phyloP scores from a whole-genome alignment of 2,888 invertebrate genomes.

The Cephus pygmeus region DNA sequence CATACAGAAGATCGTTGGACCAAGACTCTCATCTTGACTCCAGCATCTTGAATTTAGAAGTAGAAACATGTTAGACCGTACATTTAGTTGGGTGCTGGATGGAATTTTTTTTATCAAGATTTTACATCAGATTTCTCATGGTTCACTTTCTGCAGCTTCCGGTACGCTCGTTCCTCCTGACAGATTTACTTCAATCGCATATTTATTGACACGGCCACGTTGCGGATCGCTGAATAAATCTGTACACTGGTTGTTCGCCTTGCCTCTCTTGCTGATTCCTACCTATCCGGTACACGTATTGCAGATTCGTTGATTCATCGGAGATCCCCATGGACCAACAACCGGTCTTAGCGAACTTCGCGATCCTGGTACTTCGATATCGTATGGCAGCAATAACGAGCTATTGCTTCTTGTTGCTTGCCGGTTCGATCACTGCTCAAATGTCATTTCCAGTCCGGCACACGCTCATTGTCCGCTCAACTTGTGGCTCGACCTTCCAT shows the following conservation, averaged over 20 bases:
- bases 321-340: neutral
- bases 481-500: slow-evolving; percentile 41
- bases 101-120: neutral
- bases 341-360: neutral
- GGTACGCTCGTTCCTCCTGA: neutral
- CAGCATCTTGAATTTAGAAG: neutral
- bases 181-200: neutral
- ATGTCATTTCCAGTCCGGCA: slow-evolving; percentile 57
- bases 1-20: neutral
- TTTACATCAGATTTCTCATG: neutral
- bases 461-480: slow-evolving; percentile 54
- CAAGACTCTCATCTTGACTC: neutral
- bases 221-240: neutral
- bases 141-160: neutral
- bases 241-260: neutral
- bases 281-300: neutral
- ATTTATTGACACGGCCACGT: neutral
- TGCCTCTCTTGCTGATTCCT: neutral
- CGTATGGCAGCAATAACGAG: slow-evolving; percentile 31
- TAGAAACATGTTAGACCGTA: neutral
- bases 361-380: slow-evolving; percentile 8
- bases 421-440: slow-evolving; percentile 39
- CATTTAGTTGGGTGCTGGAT: neutral
- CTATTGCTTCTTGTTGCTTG: slow-evolving; percentile 29
- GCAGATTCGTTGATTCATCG: neutral